Percentiles rank a stretch among this genome's conserved stretches.
Evolutionary conservation across 2,113 vertebrate species (phyloP).

Genomic region (Plectropomus leopardus): DNA sequence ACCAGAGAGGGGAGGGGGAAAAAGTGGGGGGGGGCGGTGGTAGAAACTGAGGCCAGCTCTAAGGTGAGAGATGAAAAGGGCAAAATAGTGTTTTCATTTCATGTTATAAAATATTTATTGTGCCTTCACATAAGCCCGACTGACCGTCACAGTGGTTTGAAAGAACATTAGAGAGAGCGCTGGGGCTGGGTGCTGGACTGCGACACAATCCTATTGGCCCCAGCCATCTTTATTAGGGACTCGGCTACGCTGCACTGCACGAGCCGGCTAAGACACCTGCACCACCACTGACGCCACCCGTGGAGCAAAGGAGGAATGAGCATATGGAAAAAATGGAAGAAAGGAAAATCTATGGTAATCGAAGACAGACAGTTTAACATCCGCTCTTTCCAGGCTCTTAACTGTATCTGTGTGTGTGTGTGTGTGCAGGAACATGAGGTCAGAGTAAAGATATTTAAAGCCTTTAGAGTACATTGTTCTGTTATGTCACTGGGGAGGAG

Average conservation of each 20-base stretch:
- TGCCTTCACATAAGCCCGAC: constrained; percentile 77
- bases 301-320: constrained; percentile 42
- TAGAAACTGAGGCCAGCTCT: constrained; percentile 57
- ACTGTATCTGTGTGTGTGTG: constrained; percentile 32
- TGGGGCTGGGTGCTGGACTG: constrained; percentile 51
- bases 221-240: constrained; percentile 75
- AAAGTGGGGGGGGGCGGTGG: constrained; percentile 1
- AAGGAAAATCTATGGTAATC: constrained; percentile 41
- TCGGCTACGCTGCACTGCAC: constrained; percentile 56
- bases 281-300: constrained; percentile 28
- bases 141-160: constrained; percentile 75
- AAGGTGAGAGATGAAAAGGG: constrained; percentile 78
- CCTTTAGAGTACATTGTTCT: constrained; percentile 78
- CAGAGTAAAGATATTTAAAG: constrained; percentile 82
- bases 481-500: constrained; percentile 75
- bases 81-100: constrained; percentile 83
- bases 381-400: constrained; percentile 47
- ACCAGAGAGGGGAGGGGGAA: not conserved
- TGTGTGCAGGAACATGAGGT: constrained; percentile 73
- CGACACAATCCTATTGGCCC: constrained; percentile 61
- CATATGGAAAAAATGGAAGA: constrained; percentile 51
- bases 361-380: constrained; percentile 62
- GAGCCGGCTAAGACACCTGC: constrained; percentile 72
- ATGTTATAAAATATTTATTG: constrained; percentile 85
- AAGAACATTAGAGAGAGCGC: constrained; percentile 71